These are phyloP conservation scores for Pelodytes ibericus DNA, from an alignment of 2,797 vertebrate genomes.

Conservation along the genomic window DNA sequence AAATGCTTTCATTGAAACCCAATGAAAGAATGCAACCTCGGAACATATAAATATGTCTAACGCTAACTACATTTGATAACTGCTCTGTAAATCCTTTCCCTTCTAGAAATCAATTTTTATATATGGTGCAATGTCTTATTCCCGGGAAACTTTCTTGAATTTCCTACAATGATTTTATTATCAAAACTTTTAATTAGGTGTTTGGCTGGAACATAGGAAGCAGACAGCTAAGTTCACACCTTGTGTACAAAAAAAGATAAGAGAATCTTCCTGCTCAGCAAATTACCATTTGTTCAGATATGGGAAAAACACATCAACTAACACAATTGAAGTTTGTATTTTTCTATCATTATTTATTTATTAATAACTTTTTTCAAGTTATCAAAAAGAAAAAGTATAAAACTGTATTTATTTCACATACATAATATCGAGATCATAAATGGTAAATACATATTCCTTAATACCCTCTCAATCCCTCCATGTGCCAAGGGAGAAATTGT, in stretches of 20 bases:
- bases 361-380: too few relatives aligned
- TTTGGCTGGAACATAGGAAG: background rate
- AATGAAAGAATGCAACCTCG: background rate
- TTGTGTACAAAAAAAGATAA: background rate
- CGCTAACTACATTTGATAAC: background rate
- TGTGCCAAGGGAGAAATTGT: too few relatives aligned
- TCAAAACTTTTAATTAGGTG: slow-evolving; percentile 40
- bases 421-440: too few relatives aligned
- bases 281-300: background rate
- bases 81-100: background rate
- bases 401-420: too few relatives aligned
- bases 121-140: slow-evolving; percentile 3
- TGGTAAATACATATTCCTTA: too few relatives aligned
- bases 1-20: background rate
- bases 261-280: background rate
- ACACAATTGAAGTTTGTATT: too few relatives aligned
- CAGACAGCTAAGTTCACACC: slow-evolving; percentile 5
- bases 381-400: too few relatives aligned
- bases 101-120: background rate
- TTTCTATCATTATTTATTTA: too few relatives aligned
- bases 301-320: background rate
- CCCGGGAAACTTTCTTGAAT: slow-evolving; percentile 24
- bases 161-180: slow-evolving; percentile 33
- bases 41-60: background rate
- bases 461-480: too few relatives aligned